Conservation (phyloP, 2,797 vertebrate genomes). For the Squalus acanthias region DNA sequence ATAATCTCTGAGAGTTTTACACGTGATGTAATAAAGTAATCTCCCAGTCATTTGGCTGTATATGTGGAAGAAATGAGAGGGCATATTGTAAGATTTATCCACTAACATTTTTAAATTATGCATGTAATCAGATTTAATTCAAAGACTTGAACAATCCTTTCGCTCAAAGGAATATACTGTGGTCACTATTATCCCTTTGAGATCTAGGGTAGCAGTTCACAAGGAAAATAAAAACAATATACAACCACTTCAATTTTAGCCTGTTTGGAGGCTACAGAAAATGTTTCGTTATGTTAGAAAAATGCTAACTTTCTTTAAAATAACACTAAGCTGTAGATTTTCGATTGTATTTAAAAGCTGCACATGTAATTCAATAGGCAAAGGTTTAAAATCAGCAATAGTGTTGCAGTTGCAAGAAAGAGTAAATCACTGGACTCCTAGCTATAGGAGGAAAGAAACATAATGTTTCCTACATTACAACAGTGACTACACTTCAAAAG, state of each 20-base stretch:
- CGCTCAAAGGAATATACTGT: slow-evolving; percentile 23
- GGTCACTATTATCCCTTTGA: background rate
- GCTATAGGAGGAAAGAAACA: background rate
- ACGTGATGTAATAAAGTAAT: slow-evolving; percentile 51
- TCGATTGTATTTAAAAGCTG: background rate
- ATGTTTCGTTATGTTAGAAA: background rate
- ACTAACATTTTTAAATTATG: slow-evolving; percentile 48
- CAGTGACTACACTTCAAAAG: too few species aligned
- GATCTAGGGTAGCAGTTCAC: background rate
- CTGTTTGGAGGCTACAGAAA: background rate
- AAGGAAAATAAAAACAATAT: background rate
- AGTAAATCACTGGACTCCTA: background rate
- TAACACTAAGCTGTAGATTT: background rate
- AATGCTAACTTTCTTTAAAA: background rate
- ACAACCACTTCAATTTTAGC: background rate
- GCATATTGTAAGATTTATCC: slow-evolving; percentile 45
- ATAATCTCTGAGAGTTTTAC: slow-evolving; percentile 43
- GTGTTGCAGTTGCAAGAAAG: background rate
- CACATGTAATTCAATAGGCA: background rate
- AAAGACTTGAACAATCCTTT: slow-evolving; percentile 46
- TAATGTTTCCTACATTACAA: too few species aligned
- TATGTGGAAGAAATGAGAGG: slow-evolving; percentile 45
- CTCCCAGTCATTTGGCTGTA: slow-evolving; percentile 51
- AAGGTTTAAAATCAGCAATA: background rate
- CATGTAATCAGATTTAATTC: slow-evolving; percentile 43